A percentile compares a stretch with the other conserved stretches of the same genome.
Evolutionary conservation across 2,888 invertebrate species (phyloP).

Genomic region (Rotaria magnacalcarata): DNA sequence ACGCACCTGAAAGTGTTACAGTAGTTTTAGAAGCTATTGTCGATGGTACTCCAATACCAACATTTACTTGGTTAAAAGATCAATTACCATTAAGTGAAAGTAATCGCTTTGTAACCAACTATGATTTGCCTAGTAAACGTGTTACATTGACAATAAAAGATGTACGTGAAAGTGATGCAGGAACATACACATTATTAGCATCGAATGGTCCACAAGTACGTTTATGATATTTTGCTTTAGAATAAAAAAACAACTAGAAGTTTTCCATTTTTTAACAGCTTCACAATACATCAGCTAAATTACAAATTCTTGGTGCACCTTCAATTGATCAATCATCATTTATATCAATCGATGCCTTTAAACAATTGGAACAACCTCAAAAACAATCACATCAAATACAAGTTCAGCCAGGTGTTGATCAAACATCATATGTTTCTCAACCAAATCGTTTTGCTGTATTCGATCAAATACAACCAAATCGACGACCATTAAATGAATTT

Average conservation of each 20-base stretch:
- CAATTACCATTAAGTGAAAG: slow-evolving; percentile 37
- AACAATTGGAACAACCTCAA: neutral
- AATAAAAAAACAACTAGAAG: neutral
- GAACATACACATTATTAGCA: slow-evolving; percentile 53
- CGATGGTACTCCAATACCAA: slow-evolving; percentile 42
- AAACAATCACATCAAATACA: neutral
- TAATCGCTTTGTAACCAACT: slow-evolving; percentile 38
- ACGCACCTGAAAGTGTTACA: slow-evolving; percentile 27
- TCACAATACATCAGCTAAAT: neutral
- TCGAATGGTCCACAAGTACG: slow-evolving; percentile 49
- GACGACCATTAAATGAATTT: neutral
- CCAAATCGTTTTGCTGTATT: slow-evolving; percentile 35
- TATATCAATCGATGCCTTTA: neutral
- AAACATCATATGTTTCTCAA: neutral
- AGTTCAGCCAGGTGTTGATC: slow-evolving; percentile 22
- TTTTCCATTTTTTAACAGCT: neutral
- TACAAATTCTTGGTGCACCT: neutral
- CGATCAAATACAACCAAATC: slow-evolving; percentile 11
- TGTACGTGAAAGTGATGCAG: slow-evolving; percentile 43
- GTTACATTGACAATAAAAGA: slow-evolving; percentile 46
- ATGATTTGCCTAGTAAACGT: slow-evolving; percentile 38
- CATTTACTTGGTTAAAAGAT: slow-evolving; percentile 7
- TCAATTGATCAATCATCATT: slow-evolving; percentile 23
- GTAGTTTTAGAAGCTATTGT: slow-evolving; percentile 35
- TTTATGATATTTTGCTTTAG: neutral